Percentiles rank a stretch among this genome's conserved stretches.
phyloP scores from a whole-genome alignment of 2,113 vertebrate species.

The Dinomys branickii region DNA sequence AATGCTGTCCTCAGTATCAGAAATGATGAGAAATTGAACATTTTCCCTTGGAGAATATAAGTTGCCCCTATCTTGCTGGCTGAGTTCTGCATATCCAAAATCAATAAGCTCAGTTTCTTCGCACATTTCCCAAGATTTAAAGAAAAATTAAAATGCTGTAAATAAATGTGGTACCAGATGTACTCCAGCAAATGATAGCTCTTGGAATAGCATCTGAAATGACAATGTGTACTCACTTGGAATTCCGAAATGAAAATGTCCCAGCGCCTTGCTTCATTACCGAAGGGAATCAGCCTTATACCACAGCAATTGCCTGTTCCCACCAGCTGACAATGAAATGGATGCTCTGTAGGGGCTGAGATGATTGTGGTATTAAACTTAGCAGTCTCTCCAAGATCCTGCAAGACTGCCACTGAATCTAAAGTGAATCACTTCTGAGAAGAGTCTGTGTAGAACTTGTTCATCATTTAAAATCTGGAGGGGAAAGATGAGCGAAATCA shows the following conservation, averaged over 20 bases:
- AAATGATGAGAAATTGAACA: conserved; percentile 65
- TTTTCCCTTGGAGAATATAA: conserved; percentile 58
- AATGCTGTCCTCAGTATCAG: conserved; percentile 38
- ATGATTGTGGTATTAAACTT: conserved; percentile 85
- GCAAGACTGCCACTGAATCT: conserved; percentile 84
- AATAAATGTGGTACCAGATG: conserved; percentile 76
- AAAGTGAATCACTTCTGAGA: conserved; percentile 87
- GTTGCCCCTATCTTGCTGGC: conserved; percentile 30
- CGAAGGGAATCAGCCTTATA: conserved; percentile 82
- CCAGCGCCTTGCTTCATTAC: conserved; percentile 83
- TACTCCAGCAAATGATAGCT: conserved; percentile 82
- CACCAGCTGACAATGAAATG: conserved; percentile 90
- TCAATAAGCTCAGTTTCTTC: conserved; percentile 75
- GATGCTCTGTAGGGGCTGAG: conserved; percentile 88
- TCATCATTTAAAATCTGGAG: conserved; percentile 88
- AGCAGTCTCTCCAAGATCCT: conserved; percentile 81
- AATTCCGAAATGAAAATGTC: conserved; percentile 88
- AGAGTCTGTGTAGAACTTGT: conserved; percentile 80
- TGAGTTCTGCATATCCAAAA: conserved; percentile 58
- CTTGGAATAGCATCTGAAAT: conserved; percentile 83
- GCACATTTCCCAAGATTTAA: conserved; percentile 78
- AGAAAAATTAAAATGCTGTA: conserved; percentile 80
- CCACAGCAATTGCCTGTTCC: conserved; percentile 84
- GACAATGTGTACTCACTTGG: conserved; percentile 86
- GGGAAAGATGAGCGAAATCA: conserved; percentile 67